Evolutionary conservation across 2,888 invertebrate genomes (phyloP).

Genomic region (Morinoia aosen): DNA sequence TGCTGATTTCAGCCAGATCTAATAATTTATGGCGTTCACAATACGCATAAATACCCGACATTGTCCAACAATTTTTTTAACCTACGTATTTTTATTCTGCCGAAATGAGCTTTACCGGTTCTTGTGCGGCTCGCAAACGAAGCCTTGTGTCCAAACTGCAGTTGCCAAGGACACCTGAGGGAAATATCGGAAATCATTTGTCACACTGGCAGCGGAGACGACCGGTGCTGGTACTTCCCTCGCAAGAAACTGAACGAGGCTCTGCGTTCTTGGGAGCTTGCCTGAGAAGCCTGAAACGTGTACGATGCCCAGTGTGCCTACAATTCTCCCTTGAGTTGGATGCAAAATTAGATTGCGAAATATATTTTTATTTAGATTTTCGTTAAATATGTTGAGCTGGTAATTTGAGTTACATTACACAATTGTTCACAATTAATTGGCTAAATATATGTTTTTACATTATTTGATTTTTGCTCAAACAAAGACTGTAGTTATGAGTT

Average conservation of each 20-base stretch:
- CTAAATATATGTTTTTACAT: too few relatives aligned
- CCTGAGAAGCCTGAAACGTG: not conserved
- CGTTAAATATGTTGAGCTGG: too few relatives aligned
- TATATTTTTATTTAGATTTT: too few relatives aligned
- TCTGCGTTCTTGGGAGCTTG: not conserved
- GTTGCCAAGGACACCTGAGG: not conserved
- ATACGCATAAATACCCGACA: not conserved
- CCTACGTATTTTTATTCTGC: not conserved
- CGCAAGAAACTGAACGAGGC: not conserved
- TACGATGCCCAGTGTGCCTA: not conserved
- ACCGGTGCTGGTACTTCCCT: not conserved
- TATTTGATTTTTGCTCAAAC: too few relatives aligned
- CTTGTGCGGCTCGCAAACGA: not conserved
- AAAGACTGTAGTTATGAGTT: too few relatives aligned
- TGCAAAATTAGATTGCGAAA: not conserved
- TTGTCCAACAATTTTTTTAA: not conserved
- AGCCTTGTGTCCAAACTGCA: not conserved
- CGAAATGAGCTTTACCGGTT: not conserved
- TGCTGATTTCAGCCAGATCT: too few relatives aligned
- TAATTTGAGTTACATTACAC: too few relatives aligned
- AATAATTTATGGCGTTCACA: not conserved
- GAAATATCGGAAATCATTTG: conserved; percentile 4
- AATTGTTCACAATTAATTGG: too few relatives aligned
- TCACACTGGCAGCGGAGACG: not conserved
- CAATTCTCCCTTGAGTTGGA: not conserved